These are phyloP conservation scores for Drosophila nr. fundita DNA, from an alignment of 2,888 invertebrate genomes.

Conservation along the genomic window DNA sequence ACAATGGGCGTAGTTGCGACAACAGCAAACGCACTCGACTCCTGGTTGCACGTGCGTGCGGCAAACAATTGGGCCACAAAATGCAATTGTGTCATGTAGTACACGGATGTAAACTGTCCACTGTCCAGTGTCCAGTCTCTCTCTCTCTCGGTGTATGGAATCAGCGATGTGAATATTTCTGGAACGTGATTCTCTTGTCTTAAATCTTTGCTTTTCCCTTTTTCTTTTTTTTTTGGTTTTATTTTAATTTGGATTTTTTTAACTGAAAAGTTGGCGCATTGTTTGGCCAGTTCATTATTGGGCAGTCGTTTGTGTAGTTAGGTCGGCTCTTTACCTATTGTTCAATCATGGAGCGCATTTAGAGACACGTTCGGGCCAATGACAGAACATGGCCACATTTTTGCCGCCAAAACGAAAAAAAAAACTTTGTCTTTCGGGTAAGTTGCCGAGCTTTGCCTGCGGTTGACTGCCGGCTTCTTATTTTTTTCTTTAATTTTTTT, in stretches of 20 bases:
- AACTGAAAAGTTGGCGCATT: constrained; percentile 58
- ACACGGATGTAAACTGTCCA: constrained; percentile 38
- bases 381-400: constrained; percentile 29
- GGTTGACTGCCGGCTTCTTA: constrained; percentile 51
- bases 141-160: constrained; percentile 36
- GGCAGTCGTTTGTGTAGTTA: constrained; percentile 42
- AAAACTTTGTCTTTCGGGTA: constrained; percentile 52
- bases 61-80: constrained; percentile 65
- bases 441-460: constrained; percentile 50
- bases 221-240: constrained; percentile 6
- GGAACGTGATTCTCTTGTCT: constrained; percentile 66
- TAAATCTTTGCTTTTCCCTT: constrained; percentile 17
- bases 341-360: constrained; percentile 49
- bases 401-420: constrained; percentile 67
- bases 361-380: constrained; percentile 56
- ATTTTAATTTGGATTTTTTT: constrained; percentile 40
- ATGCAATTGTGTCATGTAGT: constrained; percentile 72
- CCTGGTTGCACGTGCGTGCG: constrained; percentile 71
- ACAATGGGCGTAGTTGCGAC: constrained; percentile 61
- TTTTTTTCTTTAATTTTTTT: constrained; percentile 15
- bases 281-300: constrained; percentile 76
- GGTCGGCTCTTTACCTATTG: constrained; percentile 48
- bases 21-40: constrained; percentile 64
- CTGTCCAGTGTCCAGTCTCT: not conserved
- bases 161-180: constrained; percentile 73